Conservation (phyloP, 64 coral and sea anemone species). For the Astreopora myriophthalma region DNA sequence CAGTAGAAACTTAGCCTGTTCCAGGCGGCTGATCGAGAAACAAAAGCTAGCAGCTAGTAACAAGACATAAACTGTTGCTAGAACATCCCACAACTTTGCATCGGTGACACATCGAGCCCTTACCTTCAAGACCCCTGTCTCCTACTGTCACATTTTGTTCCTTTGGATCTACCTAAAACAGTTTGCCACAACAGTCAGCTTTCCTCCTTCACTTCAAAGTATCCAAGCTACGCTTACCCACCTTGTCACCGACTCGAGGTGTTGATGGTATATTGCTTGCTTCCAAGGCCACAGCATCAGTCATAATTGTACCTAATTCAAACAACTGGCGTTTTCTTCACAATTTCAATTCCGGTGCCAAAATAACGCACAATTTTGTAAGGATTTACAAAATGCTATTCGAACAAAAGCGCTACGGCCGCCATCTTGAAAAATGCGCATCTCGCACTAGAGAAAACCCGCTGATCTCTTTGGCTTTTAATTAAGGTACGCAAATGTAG, state of each 20-base stretch:
- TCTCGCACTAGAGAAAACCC: no score
- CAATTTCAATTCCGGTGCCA: background rate
- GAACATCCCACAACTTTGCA: no score
- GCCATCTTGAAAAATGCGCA: slow-evolving; percentile 15
- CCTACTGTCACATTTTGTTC: background rate
- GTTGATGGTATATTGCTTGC: background rate
- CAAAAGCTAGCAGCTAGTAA: no score
- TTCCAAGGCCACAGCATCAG: slow-evolving; percentile 20
- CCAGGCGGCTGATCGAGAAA: no score
- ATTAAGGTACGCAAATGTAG: no score
- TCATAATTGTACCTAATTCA: background rate
- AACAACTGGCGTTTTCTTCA: background rate
- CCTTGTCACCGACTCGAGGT: background rate
- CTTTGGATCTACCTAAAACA: background rate
- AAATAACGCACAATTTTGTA: background rate
- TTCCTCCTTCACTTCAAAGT: background rate
- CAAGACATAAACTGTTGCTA: no score
- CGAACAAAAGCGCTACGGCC: background rate
- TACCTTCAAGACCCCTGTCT: background rate
- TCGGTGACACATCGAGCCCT: no score
- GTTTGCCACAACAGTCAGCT: background rate
- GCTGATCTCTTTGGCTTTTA: no score
- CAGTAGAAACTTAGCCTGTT: no score
- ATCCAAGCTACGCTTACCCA: no score
- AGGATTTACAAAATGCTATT: background rate